phyloP scores from a whole-genome alignment of 2,113 vertebrate genomes.

The Microtus oregoni region DNA sequence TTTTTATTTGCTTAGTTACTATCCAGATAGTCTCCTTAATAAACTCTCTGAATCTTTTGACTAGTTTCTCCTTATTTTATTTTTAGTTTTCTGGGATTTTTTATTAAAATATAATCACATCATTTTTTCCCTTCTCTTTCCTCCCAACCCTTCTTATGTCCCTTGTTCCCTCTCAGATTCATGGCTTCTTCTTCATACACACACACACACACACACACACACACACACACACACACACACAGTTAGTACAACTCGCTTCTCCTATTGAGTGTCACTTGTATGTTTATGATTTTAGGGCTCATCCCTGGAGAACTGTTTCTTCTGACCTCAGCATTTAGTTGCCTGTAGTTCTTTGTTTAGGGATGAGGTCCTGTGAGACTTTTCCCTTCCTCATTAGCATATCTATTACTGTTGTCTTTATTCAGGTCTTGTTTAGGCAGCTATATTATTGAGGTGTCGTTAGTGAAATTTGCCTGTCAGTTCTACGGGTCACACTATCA shows the following conservation, averaged over 20 bases:
- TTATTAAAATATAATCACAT: not conserved
- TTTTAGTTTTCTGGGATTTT: not conserved
- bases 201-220: not conserved
- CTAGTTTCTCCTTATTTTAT: not conserved
- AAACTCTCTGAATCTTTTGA: not conserved
- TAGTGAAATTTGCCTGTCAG: not conserved
- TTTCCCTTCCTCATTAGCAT: no score
- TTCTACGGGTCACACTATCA: no score
- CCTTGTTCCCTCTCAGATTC: not conserved
- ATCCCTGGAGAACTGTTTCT: not conserved
- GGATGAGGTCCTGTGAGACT: not conserved
- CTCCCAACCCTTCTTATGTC: not conserved
- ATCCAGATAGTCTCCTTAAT: not conserved
- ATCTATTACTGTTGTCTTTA: not conserved
- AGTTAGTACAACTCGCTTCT: not conserved
- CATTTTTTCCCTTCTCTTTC: slow-evolving; percentile 21
- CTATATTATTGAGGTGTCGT: not conserved
- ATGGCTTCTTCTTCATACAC: not conserved
- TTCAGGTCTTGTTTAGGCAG: not conserved
- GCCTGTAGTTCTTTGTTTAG: not conserved
- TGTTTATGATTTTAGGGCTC: not conserved
- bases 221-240: not conserved
- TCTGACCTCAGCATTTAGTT: no score
- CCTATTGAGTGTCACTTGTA: not conserved
- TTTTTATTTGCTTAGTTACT: not conserved